Base-by-base conservation (phyloP, 92 coral and sea anemone species). In the Anthopleura xanthogrammica region DNA sequence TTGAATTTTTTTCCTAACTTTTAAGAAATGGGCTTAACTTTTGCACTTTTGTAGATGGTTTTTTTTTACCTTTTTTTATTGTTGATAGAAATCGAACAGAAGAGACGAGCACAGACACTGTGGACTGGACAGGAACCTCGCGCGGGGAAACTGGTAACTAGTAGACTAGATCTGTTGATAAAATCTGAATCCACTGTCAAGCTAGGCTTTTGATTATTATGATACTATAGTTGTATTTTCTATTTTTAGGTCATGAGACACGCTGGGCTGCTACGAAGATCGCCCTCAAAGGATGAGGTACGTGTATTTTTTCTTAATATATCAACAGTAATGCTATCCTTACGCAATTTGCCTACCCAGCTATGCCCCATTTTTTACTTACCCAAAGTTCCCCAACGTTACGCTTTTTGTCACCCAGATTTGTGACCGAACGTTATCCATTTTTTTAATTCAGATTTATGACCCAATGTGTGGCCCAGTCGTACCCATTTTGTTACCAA, bases 141-240 rank as follows among this genome's bases (percentile, higher is more conserved):
- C 43, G 99, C 99, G 0, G 99, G 99, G 42, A 93, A 93, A 87
- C 88, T 92, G 90, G 99, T 97, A 80, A 82, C 88, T 24, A 20
- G n/a, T 46, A 60, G 43, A 48, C 50, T 66, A 57, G 20, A 12
- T 0, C 40, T 16, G 22, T 43, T 43, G 50, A 43, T 2, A 43
- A 43, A 43, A 43, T 43, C 50, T 2, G 50, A 43, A 43, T 43
- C 50, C 50, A 43, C 50, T 43, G 50, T 2, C 50, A 43, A 43
- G 50, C 36, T 29, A 29, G 36, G 36, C 1, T 29, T 29, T 29
- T 29, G 36, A 29, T 29, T 29, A 29, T 29, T 23, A 4, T 1
- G 7, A 62, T 3, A 62, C 9, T 20, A 62, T 20, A 14, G 7
- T 62, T 62, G 1, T 14, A 62, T 62, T 54, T 62, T 62, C 39